These are phyloP conservation scores for Monarcha castaneiventris DNA, from an alignment of 2,113 vertebrate genomes.

Conservation along the genomic window DNA sequence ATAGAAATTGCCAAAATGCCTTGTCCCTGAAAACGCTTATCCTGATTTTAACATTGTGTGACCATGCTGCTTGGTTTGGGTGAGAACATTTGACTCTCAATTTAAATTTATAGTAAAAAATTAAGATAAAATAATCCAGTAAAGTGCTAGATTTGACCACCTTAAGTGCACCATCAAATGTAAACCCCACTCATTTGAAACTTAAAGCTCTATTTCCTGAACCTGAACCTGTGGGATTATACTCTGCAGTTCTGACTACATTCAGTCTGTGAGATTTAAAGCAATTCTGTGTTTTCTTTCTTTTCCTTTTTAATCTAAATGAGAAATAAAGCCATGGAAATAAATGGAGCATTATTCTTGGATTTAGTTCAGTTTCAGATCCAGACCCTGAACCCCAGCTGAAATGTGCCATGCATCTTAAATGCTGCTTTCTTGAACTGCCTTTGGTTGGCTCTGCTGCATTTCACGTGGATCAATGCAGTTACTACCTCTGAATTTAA, in stretches of 20 bases:
- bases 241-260: not conserved
- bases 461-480: not conserved
- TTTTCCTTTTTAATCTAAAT: constrained; percentile 18
- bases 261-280: not conserved
- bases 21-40: not conserved
- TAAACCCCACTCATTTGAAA: not conserved
- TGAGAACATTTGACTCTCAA: not conserved
- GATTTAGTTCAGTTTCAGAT: not conserved
- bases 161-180: not conserved
- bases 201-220: not conserved
- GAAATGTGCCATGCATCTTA: not conserved
- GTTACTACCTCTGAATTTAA: not conserved
- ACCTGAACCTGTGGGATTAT: not conserved
- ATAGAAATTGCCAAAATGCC: not conserved
- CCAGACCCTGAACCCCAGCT: not conserved
- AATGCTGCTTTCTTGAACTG: not conserved
- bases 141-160: not conserved
- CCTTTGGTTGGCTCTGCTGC: not conserved
- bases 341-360: constrained; percentile 21
- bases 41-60: not conserved
- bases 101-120: not conserved
- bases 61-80: not conserved
- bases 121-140: not conserved
- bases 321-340: constrained; percentile 19
- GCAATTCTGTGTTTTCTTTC: not conserved